Evolutionary conservation across 1,140 invertebrate species (phyloP), one percentile per base, ranked within the genome.

Genomic region (Drosophila kikkawai): DNA sequence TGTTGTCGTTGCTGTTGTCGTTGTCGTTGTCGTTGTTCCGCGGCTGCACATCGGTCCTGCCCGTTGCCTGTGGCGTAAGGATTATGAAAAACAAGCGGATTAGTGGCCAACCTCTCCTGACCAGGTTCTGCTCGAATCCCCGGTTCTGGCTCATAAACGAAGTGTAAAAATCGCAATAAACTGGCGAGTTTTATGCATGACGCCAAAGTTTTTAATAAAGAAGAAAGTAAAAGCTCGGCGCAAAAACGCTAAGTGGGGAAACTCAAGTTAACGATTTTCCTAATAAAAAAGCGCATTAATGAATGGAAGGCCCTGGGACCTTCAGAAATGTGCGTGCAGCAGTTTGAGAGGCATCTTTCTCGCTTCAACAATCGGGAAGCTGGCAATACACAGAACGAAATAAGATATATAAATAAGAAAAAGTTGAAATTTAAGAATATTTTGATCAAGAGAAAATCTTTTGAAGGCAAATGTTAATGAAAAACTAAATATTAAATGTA

Each of bases 1-100:
- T 50, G 34, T 26, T 58, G 44, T 32, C 29, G 39, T 29, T 68
- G 17, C 15, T 57, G n/a, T 7, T 53, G 26, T 7, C 45, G 26
- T 22, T 22, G 22, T 15, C 50, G 42, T 39, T 44, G 41, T 39
- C 48, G 19, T 39, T 55, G 50, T 45, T 47, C 63, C 48, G 44
- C 48, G 34, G 64, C 48, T 68, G 67, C 67, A 56, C 67, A 70
- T 56, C 66, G 67, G 34, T 68, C 73, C 63, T 55, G 63, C 41
- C 56, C 48, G 44, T 42, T 77, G 80, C 77, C 76, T 80, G 86
- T 58, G 79, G 85, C 75, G 81, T 75, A 70, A 76, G 81, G 81
- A 85, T 90, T 85, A 90, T 90, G 68, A 90, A 82, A 90, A 74
- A 82, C 85, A 90, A 90, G 85, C 85, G 86, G 85, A 90, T 90